These are phyloP conservation scores for Drosophila nannoptera DNA, from an alignment of 1,140 invertebrate species.

Conservation along the genomic window DNA sequence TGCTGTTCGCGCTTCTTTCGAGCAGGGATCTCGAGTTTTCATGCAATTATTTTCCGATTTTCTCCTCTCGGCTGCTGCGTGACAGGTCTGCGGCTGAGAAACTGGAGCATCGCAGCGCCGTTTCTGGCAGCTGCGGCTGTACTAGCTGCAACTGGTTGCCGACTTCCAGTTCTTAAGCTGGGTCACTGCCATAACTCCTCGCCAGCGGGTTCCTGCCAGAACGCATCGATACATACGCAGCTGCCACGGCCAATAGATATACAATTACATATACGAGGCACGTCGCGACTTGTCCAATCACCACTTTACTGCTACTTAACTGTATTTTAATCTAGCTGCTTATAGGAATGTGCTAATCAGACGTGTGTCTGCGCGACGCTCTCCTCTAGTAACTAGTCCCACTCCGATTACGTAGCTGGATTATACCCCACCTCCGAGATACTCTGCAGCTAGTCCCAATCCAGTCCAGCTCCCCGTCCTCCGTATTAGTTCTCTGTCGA, in stretches of 20 bases:
- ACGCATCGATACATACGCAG: slow-evolving; percentile 18
- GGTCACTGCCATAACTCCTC: slow-evolving; percentile 73
- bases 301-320: slow-evolving; percentile 68
- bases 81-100: slow-evolving; percentile 71
- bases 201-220: slow-evolving; percentile 21
- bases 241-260: slow-evolving; percentile 5
- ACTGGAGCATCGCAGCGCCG: slow-evolving; percentile 68
- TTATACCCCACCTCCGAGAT: not conserved
- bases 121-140: slow-evolving; percentile 28
- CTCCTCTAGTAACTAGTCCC: not conserved
- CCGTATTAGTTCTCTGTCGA: not conserved
- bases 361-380: not conserved
- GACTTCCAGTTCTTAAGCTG: slow-evolving; percentile 64
- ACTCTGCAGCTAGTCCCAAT: too few relatives aligned
- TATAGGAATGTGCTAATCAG: slow-evolving; percentile 68
- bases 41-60: slow-evolving; percentile 76
- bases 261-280: slow-evolving; percentile 4
- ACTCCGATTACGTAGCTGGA: not conserved
- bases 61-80: slow-evolving; percentile 63
- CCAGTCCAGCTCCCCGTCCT: not conserved
- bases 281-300: slow-evolving; percentile 64
- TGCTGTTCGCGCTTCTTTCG: slow-evolving; percentile 55
- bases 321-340: slow-evolving; percentile 58
- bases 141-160: slow-evolving; percentile 27
- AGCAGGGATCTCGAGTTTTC: slow-evolving; percentile 69